phyloP scores from a whole-genome alignment of 2,797 vertebrate genomes.

The Cottoperca gobio region DNA sequence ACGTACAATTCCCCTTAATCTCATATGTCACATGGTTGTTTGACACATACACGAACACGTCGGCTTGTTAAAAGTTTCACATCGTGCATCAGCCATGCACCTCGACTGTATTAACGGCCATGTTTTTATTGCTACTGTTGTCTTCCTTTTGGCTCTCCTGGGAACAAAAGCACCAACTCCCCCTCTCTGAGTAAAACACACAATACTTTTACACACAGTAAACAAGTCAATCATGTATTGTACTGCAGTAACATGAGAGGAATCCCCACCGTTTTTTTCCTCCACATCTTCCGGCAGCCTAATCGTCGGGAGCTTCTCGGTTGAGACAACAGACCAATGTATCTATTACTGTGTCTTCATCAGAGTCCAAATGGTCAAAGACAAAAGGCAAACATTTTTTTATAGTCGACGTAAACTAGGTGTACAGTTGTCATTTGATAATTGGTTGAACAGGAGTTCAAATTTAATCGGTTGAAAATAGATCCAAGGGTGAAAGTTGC shows the following conservation, averaged over 20 bases:
- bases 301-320: not conserved
- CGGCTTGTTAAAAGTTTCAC: conserved; percentile 15
- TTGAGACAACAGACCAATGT: too few species aligned
- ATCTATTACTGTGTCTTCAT: too few species aligned
- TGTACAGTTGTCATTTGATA: too few species aligned
- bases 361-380: too few species aligned
- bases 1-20: not conserved
- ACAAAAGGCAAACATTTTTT: not conserved
- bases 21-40: not conserved
- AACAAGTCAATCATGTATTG: not conserved
- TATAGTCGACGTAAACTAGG: too few species aligned
- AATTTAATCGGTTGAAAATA: not conserved
- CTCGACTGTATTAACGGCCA: not conserved
- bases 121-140: not conserved
- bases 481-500: not conserved
- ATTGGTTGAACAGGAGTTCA: not conserved
- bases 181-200: conserved; percentile 1
- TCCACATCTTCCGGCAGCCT: not conserved
- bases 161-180: not conserved
- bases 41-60: not conserved
- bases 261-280: not conserved
- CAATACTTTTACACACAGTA: not conserved
- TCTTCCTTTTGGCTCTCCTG: not conserved
- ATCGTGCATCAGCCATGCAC: not conserved
- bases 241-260: not conserved